Base-by-base conservation (phyloP, 2,888 invertebrate species). In the Drosophila monieri region DNA sequence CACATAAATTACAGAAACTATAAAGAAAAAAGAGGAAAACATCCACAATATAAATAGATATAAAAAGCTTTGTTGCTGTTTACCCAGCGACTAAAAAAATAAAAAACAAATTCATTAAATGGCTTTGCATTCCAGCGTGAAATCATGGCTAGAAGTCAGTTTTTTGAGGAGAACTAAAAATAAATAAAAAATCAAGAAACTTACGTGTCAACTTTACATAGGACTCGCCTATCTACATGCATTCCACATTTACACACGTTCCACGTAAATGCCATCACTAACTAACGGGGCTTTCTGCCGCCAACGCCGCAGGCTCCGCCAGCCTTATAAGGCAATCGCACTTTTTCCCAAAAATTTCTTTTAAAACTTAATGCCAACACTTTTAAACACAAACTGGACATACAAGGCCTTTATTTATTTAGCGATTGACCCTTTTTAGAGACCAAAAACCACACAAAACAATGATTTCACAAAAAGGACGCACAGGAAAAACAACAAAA, bases 1-100 rank as follows among this genome's bases (percentile, higher is more conserved):
- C 58, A 57, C 57, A 60, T 57, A 60, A 39, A 37, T 60, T 57
- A 46, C 27, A 46, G 27, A 57, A 57, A 35, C 35, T 35, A 35
- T 39, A 57, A 32, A 57, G 12, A 21, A 9, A 23, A 57, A 14
- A 27, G 32, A 10, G 14, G 23, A 30, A 54, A 46, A 54, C 27
- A 44, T 18, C 8, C 6, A 27, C 55, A 10, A 53, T 46, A 18
- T 12, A 57, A 54, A 57, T 30, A 39, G 35, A 18, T 44, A 44
- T 56, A 56, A 18, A 30, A n/a, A 27, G 57, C 35, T 59, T 46
- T 25, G 56, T 15, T 21, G 18, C 15, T 14, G 15, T 15, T 39
- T 39, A 15, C 18, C 18, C 14, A 55, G 35, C 14, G 59, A 55
- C 56, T 56, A 18, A 44, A 35, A 21, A 12, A 55, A 27, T 18